Evolutionary conservation across 2,888 invertebrate species (phyloP), one percentile per base, ranked within the genome.

Genomic region (Drosophila prostipennis): DNA sequence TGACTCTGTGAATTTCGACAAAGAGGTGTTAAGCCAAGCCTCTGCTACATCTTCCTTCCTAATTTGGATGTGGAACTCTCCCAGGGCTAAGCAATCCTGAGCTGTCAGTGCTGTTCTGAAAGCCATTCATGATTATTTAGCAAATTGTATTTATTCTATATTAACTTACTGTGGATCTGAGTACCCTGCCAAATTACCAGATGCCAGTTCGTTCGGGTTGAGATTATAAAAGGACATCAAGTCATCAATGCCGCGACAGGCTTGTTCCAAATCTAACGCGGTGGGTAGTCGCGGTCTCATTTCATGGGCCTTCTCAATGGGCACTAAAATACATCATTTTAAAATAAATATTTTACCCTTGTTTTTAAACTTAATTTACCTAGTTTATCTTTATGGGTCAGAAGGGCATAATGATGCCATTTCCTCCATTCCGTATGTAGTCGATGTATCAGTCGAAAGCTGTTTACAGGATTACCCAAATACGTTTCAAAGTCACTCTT

Each of bases 391-490:
- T 4, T 3, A 7, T 48, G 10, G 0, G 14, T 4, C 5, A 26
- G 23, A 10, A 36, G 14, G 29, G 69, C 45, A 16, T 45, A 77
- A 1, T 13, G 0, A 0, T 45, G 42, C 59, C 74, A 77, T 16
- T 48, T 53, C 0, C 6, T n/a, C 76, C 80, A 80, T 51, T 49
- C 45, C 29, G 37, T n/a, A 6, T 40, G 49, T 10, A 63, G 58
- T 7, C 73, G 61, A 19, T 74, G 51, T 6, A 77, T 53, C 6
- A 76, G 59, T 1, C 42, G 42, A 10, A 77, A 77, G 8, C 51
- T 57, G 23, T 73, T 63, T 2, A 80, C 19, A 0, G 68, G 69
- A 64, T 80, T 80, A 3, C 48, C 57, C 7, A 80, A 45, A 54
- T 73, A 58, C 0, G 42, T 16, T 19, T 73, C 63, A n/a, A 40